Evolutionary conservation across 2,888 invertebrate species (phyloP).

Genomic region (Melieria omissa): DNA sequence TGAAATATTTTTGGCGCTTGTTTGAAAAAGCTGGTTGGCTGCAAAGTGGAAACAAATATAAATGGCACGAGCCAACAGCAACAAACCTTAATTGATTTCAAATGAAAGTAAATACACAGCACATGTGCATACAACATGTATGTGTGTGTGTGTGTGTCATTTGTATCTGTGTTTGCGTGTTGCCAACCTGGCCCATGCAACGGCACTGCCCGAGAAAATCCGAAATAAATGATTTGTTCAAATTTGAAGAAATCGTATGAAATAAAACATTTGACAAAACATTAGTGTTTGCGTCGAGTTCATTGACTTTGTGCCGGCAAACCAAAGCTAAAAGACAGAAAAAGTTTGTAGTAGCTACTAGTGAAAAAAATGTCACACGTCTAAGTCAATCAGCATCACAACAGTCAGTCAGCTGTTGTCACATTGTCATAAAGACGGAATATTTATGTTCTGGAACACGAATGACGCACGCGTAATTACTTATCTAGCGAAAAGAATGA

Average conservation of each 20-base stretch:
- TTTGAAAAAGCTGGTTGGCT: not conserved
- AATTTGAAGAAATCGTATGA: not conserved
- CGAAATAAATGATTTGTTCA: too few species aligned
- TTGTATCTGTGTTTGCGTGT: too few species aligned
- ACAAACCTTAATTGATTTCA: slow-evolving; percentile 20
- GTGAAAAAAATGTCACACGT: slow-evolving; percentile 19
- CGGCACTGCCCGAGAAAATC: too few species aligned
- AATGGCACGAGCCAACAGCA: slow-evolving; percentile 19
- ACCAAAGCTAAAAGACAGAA: not conserved
- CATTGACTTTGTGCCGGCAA: slow-evolving; percentile 25
- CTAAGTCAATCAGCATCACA: slow-evolving; percentile 22
- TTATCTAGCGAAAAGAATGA: too few species aligned
- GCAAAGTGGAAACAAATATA: not conserved
- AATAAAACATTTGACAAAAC: slow-evolving; percentile 17
- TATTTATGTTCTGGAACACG: too few species aligned
- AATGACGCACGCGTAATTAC: too few species aligned
- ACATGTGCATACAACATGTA: too few species aligned
- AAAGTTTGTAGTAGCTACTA: not conserved
- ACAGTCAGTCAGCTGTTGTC: not conserved
- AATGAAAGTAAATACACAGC: slow-evolving; percentile 22
- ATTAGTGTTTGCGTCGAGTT: slow-evolving; percentile 6
- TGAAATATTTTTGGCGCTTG: not conserved
- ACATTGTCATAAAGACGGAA: too few species aligned
- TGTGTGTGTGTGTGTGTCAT: too few species aligned
- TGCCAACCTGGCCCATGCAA: too few species aligned